phyloP scores from a whole-genome alignment of 2,113 vertebrate species.

The Gila orcuttii region DNA sequence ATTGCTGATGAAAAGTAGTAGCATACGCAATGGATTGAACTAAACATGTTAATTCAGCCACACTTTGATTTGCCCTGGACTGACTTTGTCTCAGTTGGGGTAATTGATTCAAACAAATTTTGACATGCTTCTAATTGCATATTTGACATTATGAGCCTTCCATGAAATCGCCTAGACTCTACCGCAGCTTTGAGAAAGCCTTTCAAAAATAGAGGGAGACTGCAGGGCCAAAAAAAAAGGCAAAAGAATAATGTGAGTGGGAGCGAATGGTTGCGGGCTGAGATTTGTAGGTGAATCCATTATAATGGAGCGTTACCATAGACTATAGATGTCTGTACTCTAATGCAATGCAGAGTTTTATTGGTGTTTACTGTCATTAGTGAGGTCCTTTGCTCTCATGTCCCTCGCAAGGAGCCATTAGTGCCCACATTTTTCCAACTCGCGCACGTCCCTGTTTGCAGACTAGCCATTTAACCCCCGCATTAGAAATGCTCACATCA shows the following conservation, averaged over 20 bases:
- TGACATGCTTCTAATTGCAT: constrained; percentile 64
- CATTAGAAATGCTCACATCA: constrained; percentile 19
- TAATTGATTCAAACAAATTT: constrained; percentile 61
- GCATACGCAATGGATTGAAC: neutral
- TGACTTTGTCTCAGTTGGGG: constrained; percentile 40
- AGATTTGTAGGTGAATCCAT: constrained; percentile 49
- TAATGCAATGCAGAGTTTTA: constrained; percentile 33
- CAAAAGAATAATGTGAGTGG: neutral
- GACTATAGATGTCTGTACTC: neutral
- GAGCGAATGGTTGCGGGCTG: neutral
- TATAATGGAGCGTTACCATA: neutral
- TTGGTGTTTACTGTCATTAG: constrained; percentile 46
- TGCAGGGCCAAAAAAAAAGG: neutral
- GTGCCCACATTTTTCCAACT: constrained; percentile 33
- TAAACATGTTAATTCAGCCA: constrained; percentile 13
- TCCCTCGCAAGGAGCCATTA: constrained; percentile 41
- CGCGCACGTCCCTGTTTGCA: constrained; percentile 12
- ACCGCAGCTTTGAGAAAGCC: constrained; percentile 24
- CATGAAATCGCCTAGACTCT: constrained; percentile 55
- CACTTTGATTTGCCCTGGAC: constrained; percentile 23
- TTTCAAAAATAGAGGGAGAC: constrained; percentile 41
- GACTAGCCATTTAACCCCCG: constrained; percentile 17
- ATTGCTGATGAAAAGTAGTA: neutral
- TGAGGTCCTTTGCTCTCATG: constrained; percentile 19
- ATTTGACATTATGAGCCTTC: constrained; percentile 62